Base-by-base conservation (phyloP, 2,888 invertebrate genomes). In the Diaperis boleti region DNA sequence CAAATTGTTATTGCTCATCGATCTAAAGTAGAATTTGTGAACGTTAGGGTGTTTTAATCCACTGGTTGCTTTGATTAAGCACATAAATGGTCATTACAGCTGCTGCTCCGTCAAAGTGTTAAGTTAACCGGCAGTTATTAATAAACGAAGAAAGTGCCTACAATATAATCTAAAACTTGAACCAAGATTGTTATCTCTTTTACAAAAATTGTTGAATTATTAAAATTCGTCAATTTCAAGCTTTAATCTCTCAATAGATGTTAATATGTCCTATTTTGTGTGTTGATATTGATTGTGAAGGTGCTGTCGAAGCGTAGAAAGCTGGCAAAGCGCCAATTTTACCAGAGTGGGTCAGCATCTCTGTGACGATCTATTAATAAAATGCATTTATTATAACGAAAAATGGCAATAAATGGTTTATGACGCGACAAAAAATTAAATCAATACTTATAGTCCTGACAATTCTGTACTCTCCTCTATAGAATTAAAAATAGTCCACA, bases 331-430 rank as follows among this genome's bases (percentile, higher is more conserved):
- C 15, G 54, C 54, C 54, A 42, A 17, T 29, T 13, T 18, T 42
- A 7, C 39, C 31, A 29, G 14, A 54, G 42, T 42, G 20, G 54
- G 42, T 54, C 54, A 54, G 31, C 41, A 15, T 41, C 20, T 41
- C 26, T 29, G 17, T 13, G 54, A 17, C 54, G 31, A 17, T 41
- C 54, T 54, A 54, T 54, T 54, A 41, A 42, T 54, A 54, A 54
- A 31, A 42, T 54, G 42, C 54, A 54, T 29, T 54, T 14, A 39
- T 22, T 37, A 17, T 37, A 39, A 37, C 26, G 17, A 54, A 54
- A 52, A 17, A 37, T n/a, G 29, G 54, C 41, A 26, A 18, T 42
- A n/a, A 15, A 10, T 1, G 11, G n/a, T 42, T 20, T 20, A n/a
- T 17, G 2, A 8, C 10, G 3, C n/a, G 18, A n/a, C 41, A 42